Evolutionary conservation across 2,888 invertebrate species (phyloP).

Genomic region (Meandrusa payeni): DNA sequence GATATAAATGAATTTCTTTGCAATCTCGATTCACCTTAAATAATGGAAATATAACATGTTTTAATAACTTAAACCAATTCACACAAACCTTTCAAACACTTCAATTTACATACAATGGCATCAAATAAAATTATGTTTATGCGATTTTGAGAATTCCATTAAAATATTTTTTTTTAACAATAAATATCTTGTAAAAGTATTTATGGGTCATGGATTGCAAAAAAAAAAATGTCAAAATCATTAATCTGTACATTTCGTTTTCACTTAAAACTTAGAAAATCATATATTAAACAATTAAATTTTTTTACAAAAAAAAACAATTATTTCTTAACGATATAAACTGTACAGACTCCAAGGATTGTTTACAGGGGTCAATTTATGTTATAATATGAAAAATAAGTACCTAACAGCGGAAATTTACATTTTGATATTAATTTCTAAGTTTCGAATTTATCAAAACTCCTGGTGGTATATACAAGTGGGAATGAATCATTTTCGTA

Average conservation of each 20-base stretch:
- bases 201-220: too few relatives aligned
- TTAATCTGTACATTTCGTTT: background rate
- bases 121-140: too few relatives aligned
- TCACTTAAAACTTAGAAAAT: constrained; percentile 13
- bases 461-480: constrained; percentile 55
- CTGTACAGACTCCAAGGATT: constrained; percentile 27
- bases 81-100: too few relatives aligned
- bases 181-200: too few relatives aligned
- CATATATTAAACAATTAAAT: background rate
- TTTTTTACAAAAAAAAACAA: constrained; percentile 23
- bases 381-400: constrained; percentile 4
- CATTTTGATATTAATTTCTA: constrained; percentile 12
- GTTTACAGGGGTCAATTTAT: background rate
- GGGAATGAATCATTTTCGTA: constrained; percentile 36
- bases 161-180: too few relatives aligned
- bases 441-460: constrained; percentile 35
- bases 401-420: constrained; percentile 14
- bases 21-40: constrained; percentile 10
- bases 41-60: constrained; percentile 12
- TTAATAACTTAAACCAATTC: constrained; percentile 14
- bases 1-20: constrained; percentile 18
- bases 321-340: constrained; percentile 30
- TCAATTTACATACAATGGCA: too few relatives aligned
- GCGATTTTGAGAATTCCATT: too few relatives aligned
- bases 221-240: too few relatives aligned